Conservation (phyloP, 1,140 invertebrate species). For the Caenorhabditis briggsae region DNA sequence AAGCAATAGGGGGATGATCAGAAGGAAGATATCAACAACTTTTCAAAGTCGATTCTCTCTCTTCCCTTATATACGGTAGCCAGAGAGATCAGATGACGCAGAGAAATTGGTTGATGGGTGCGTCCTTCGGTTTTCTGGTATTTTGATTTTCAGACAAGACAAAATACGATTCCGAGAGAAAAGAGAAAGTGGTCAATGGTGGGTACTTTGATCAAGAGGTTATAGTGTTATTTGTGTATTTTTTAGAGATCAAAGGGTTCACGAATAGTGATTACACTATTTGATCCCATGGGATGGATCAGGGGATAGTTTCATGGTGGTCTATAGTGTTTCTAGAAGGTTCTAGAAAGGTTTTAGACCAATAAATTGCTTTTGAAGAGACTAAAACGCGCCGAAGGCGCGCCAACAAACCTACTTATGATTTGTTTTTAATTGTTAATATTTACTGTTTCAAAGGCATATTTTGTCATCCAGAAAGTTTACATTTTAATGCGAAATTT, state of each 20-base stretch:
- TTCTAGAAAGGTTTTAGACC: too few relatives aligned
- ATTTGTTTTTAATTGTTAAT: too few relatives aligned
- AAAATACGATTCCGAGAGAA: neutral
- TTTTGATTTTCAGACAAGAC: conserved; percentile 46
- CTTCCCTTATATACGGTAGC: conserved; percentile 11
- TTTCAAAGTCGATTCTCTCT: conserved; percentile 37
- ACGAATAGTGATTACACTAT: neutral
- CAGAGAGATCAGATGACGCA: neutral
- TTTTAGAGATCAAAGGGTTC: conserved; percentile 19
- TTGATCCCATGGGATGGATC: too few relatives aligned
- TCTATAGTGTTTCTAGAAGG: too few relatives aligned
- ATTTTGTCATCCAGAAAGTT: too few relatives aligned
- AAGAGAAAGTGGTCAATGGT: conserved; percentile 28
- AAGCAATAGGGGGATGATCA: neutral
- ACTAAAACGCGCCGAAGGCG: too few relatives aligned
- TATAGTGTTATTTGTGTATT: neutral
- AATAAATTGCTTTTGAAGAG: too few relatives aligned
- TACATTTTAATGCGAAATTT: too few relatives aligned
- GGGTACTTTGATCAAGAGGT: neutral
- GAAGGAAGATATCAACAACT: conserved; percentile 43
- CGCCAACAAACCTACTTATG: too few relatives aligned
- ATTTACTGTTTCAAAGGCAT: too few relatives aligned
- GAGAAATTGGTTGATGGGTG: conserved; percentile 21
- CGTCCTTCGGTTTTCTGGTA: conserved; percentile 43
- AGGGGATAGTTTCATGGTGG: too few relatives aligned